Conservation (phyloP, 2,797 vertebrate genomes). For the Galago senegalensis region DNA sequence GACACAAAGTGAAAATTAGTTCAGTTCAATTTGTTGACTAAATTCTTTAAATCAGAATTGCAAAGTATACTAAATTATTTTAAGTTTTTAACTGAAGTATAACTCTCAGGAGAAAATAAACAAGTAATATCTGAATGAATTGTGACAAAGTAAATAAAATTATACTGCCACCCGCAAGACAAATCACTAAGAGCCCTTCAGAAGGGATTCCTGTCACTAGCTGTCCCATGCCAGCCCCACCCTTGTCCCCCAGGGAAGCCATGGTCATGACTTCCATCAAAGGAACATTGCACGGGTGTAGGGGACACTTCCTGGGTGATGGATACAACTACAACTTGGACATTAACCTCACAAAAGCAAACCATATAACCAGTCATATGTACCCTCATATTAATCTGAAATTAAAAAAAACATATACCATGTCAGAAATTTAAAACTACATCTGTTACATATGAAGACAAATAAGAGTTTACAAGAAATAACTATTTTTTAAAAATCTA, state of each 20-base stretch:
- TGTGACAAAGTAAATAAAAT: background rate
- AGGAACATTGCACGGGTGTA: background rate
- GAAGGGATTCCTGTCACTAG: background rate
- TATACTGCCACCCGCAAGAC: background rate
- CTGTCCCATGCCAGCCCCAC: no score
- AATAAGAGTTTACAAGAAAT: no score
- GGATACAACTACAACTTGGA: no score
- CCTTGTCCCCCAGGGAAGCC: background rate
- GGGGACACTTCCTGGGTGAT: no score
- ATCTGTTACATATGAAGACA: no score
- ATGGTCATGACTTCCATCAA: background rate
- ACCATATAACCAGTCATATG: no score
- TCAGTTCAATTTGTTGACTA: conserved; percentile 1
- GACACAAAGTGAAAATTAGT: conserved; percentile 2
- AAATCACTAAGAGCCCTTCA: background rate
- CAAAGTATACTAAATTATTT: conserved; percentile 37
- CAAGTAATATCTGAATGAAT: background rate
- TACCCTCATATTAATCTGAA: no score
- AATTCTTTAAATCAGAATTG: background rate
- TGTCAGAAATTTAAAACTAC: no score
- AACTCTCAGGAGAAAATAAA: background rate
- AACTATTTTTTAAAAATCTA: no score
- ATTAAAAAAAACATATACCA: no score
- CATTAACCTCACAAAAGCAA: no score
- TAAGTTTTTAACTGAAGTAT: background rate